Conservation (phyloP, 1,140 invertebrate genomes). For the Anoplolepis gracilipes region DNA sequence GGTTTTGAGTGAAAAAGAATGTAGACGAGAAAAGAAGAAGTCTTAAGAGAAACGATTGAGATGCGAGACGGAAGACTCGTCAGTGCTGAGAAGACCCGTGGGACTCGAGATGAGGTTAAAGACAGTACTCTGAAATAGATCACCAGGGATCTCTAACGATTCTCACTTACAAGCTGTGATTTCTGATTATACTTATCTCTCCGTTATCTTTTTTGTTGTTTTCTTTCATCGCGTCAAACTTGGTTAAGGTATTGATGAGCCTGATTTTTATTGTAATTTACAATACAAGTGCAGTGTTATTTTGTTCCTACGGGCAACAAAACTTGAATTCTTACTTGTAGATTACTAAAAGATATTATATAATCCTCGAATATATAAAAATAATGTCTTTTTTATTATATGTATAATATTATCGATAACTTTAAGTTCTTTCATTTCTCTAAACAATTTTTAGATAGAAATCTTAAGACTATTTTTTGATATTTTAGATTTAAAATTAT, state of each 20-base stretch:
- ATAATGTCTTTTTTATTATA: too few species aligned
- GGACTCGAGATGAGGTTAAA: conserved; percentile 61
- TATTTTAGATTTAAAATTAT: too few species aligned
- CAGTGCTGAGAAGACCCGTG: conserved; percentile 60
- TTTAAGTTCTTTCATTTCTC: too few species aligned
- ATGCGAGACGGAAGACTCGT: conserved; percentile 72
- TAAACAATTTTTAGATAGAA: too few species aligned
- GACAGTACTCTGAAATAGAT: conserved; percentile 60
- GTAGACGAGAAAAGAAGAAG: conserved; percentile 18
- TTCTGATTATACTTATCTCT: conserved; percentile 70
- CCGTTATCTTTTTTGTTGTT: not conserved
- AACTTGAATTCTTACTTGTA: not conserved
- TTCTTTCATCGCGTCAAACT: conserved; percentile 52
- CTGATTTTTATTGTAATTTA: conserved; percentile 8
- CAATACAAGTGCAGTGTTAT: not conserved
- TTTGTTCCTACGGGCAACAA: not conserved
- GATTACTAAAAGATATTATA: conserved; percentile 7
- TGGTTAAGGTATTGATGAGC: conserved; percentile 37
- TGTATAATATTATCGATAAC: too few species aligned
- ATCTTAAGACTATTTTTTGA: too few species aligned
- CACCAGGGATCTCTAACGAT: conserved; percentile 71
- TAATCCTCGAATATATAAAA: not conserved
- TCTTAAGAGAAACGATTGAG: conserved; percentile 66
- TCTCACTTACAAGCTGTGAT: conserved; percentile 73
- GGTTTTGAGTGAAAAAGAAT: conserved; percentile 23